phyloP scores from a whole-genome alignment of 2,113 vertebrate genomes.

The Nettapus auritus region DNA sequence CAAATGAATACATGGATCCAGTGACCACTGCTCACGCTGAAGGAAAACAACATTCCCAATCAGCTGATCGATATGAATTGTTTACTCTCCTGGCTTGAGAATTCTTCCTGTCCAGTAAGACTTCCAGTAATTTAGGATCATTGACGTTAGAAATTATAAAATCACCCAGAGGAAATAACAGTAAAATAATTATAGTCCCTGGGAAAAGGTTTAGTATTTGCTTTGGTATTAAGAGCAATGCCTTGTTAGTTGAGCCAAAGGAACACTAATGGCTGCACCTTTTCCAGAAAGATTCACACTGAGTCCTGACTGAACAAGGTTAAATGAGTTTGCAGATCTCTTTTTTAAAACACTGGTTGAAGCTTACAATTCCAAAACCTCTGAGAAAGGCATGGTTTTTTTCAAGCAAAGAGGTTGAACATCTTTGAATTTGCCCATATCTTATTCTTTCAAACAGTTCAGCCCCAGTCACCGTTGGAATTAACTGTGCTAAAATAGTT shows the following conservation, averaged over 20 bases:
- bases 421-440: background rate
- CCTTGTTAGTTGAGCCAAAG: background rate
- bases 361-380: background rate
- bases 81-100: background rate
- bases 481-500: background rate
- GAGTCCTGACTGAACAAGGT: background rate
- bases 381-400: background rate
- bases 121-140: background rate
- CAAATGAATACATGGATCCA: background rate
- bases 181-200: background rate
- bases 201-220: background rate
- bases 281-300: background rate
- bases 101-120: background rate
- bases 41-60: constrained; percentile 1
- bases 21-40: background rate
- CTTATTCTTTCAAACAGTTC: background rate
- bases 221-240: background rate
- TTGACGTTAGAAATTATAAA: background rate
- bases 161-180: background rate
- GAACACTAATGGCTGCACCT: background rate
- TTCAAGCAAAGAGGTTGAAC: background rate
- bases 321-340: background rate
- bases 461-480: background rate
- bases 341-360: background rate
- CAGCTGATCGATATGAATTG: background rate